Percentiles rank a stretch among this genome's conserved stretches.
Conservation (phyloP, 2,797 vertebrate species). For the Paratrypauchen microcephalus region DNA sequence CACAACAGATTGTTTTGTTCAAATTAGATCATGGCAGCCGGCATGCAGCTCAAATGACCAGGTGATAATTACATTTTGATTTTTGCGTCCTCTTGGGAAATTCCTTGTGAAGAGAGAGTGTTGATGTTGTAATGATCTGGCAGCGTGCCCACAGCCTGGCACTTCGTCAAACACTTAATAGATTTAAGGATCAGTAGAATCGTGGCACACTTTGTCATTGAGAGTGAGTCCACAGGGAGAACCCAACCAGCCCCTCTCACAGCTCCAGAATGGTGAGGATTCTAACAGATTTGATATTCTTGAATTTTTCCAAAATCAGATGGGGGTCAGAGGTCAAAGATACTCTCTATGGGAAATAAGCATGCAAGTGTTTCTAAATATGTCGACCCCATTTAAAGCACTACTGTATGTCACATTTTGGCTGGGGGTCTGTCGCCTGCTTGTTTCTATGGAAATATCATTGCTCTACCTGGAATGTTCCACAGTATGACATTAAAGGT, state of each 20-base stretch:
- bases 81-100: constrained; percentile 64
- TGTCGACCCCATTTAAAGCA: too few relatives aligned
- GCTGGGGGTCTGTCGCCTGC: too few relatives aligned
- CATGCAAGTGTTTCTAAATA: too few relatives aligned
- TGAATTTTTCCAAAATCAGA: neutral
- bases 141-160: constrained; percentile 62
- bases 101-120: constrained; percentile 44
- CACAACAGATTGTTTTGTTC: constrained; percentile 35
- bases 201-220: constrained; percentile 60
- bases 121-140: constrained; percentile 72
- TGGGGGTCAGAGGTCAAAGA: neutral
- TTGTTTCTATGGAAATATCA: too few relatives aligned
- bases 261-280: neutral
- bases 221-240: constrained; percentile 49
- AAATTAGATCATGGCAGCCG: constrained; percentile 37
- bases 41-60: constrained; percentile 42
- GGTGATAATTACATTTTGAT: constrained; percentile 73
- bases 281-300: neutral
- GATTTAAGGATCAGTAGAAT: constrained; percentile 61
- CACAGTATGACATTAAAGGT: too few relatives aligned
- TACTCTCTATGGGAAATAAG: neutral
- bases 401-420: too few relatives aligned
- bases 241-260: constrained; percentile 45
- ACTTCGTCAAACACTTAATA: constrained; percentile 69
- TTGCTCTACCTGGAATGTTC: too few relatives aligned